Base-by-base conservation (phyloP, 2,888 invertebrate species). In the Chirona hameri region DNA sequence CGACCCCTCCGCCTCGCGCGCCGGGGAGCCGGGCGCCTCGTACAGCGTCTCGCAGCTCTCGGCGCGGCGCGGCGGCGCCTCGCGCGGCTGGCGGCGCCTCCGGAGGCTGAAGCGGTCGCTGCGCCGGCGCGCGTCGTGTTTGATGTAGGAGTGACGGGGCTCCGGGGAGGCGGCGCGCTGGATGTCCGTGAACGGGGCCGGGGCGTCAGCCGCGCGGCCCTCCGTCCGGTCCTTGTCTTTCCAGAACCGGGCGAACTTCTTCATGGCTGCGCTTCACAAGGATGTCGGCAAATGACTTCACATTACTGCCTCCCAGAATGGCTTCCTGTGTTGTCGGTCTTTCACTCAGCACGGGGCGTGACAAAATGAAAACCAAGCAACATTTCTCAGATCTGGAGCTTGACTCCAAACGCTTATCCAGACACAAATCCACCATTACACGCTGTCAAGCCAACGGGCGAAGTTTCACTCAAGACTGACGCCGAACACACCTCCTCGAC, bases 91-190 rank as follows among this genome's bases (percentile, higher is more conserved):
- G 39, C 39, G 46, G 9, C 76, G 76, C 10, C 76, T 39, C 24
- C 76, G 76, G 39, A 46, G 21, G 46, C 76, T 76, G 46, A 46
- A 76, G 9, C 76, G 76, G 10, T 76, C 76, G 24, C 76, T 76
- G 76, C 76, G 76, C 24, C 76, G 76, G 10, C 76, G 46, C 76
- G 24, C 18, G 76, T 76, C 76, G 76, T 76, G 76, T 24, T 76
- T 76, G 46, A 46, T 31, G 76, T 76, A 76, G 24, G 76, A 24
- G 24, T 24, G 76, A 18, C 46, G 76, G 21, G 27, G 39, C 46
- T 39, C 46, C 24, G 21, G 39, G 12, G 76, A 39, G 39, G 4
- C 24, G 5, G 76, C 46, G 24, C 24, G 76, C 76, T 24, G 39
- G 76, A 76, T 76, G 76, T 76, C 76, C 7, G 76, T 76, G 46